phyloP scores from a whole-genome alignment of 2,888 invertebrate species.

The Napeogenes sylphis region DNA sequence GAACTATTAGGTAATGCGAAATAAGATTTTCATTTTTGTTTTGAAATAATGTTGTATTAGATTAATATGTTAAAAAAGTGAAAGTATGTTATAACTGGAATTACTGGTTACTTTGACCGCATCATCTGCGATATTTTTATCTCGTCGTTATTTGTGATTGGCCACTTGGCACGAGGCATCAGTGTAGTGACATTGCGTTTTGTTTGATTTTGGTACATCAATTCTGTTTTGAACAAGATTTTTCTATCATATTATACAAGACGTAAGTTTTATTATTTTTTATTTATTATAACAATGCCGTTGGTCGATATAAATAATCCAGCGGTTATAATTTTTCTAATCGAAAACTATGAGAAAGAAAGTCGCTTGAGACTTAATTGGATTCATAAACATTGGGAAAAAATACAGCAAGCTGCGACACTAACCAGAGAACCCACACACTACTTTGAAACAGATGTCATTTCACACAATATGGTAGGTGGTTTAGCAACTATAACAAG shows the following conservation, averaged over 20 bases:
- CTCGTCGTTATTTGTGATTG: conserved; percentile 32
- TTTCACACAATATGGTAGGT: conserved; percentile 43
- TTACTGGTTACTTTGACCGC: conserved; percentile 22
- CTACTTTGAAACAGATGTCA: conserved; percentile 48
- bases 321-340: conserved; percentile 46
- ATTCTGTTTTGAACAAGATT: conserved; percentile 19
- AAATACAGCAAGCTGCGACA: conserved; percentile 47
- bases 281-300: conserved; percentile 38
- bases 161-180: conserved; percentile 24
- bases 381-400: conserved; percentile 42
- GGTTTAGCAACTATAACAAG: conserved; percentile 46
- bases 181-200: conserved; percentile 29
- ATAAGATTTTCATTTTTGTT: background rate
- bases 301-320: conserved; percentile 48
- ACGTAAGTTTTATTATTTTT: conserved; percentile 24
- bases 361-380: conserved; percentile 47
- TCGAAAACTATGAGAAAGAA: conserved; percentile 51
- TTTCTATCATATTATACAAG: conserved; percentile 13
- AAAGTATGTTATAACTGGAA: conserved; percentile 27
- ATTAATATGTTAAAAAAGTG: conserved; percentile 12
- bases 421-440: conserved; percentile 45
- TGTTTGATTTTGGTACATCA: conserved; percentile 22
- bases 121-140: conserved; percentile 29
- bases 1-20: too few relatives aligned
- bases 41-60: background rate